Conservation (phyloP, 2,797 vertebrate genomes). For the Halcyon chelicuti region DNA sequence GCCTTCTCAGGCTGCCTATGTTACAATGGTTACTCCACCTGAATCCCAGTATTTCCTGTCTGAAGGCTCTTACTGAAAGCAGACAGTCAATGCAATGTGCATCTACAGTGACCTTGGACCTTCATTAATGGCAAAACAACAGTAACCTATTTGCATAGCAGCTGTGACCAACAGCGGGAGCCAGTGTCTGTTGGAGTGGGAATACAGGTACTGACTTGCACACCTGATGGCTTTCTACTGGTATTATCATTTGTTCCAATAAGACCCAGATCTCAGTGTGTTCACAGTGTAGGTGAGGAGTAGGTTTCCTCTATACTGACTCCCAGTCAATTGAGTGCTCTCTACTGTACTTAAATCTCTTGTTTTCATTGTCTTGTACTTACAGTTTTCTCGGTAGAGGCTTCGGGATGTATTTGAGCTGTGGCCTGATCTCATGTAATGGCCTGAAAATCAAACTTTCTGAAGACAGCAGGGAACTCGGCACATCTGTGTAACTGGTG, state of each 20-base stretch:
- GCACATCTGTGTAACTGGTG: rapidly evolving
- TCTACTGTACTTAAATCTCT: neutral
- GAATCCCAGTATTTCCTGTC: rapidly evolving
- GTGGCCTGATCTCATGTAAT: neutral
- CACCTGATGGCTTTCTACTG: neutral
- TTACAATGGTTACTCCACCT: neutral
- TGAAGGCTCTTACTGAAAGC: neutral
- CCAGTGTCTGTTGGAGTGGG: neutral
- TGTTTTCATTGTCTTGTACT: slow-evolving; percentile 13
- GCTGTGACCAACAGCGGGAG: neutral
- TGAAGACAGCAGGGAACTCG: neutral
- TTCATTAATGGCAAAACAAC: neutral
- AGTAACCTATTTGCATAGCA: neutral
- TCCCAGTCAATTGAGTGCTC: neutral
- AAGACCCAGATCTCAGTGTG: neutral
- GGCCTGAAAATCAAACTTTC: slow-evolving; percentile 37
- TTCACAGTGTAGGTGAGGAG: neutral
- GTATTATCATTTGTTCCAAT: neutral
- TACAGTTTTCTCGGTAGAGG: slow-evolving; percentile 68
- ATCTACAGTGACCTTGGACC: neutral
- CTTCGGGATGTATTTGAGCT: slow-evolving; percentile 55
- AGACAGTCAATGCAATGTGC: neutral
- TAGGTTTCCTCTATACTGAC: neutral
- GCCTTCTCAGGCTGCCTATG: neutral
- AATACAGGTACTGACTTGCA: too few species aligned